phyloP scores from a whole-genome alignment of 2,888 invertebrate genomes.

The Tetrapedia diversipes region DNA sequence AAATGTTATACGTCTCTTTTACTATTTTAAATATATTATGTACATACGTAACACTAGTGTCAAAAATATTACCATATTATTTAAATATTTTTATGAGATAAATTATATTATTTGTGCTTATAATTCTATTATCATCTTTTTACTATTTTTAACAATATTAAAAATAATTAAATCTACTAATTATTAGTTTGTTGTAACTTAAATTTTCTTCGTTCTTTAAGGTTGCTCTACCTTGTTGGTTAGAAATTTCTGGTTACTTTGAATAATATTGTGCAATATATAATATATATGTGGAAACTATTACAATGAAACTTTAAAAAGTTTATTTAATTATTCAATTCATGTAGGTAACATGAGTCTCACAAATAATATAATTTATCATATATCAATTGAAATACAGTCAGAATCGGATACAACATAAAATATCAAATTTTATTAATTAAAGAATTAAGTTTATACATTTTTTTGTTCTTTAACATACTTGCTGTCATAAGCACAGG shows the following conservation, averaged over 20 bases:
- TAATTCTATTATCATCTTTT: background rate
- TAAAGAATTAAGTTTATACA: slow-evolving; percentile 1
- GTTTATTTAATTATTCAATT: background rate
- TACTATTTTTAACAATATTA: background rate
- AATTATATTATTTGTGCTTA: background rate
- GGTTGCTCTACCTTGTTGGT: background rate
- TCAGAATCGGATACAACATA: slow-evolving; percentile 20
- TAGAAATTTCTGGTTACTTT: background rate
- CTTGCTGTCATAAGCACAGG: slow-evolving; percentile 2
- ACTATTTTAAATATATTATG: background rate
- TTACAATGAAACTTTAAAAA: background rate
- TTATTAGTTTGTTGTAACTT: background rate
- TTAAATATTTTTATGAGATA: background rate
- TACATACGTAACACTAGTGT: background rate
- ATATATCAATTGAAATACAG: background rate
- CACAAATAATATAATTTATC: background rate
- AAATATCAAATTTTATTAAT: slow-evolving; percentile 12
- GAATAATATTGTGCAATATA: slow-evolving; percentile 1
- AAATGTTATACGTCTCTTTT: background rate
- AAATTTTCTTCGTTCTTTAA: background rate
- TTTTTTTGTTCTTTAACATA: slow-evolving; percentile 3
- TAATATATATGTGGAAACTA: background rate
- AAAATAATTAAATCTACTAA: background rate
- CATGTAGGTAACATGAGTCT: background rate
- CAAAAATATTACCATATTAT: slow-evolving; percentile 6